These are phyloP conservation scores for Troides aeacus DNA, from an alignment of 2,888 invertebrate species.

Conservation along the genomic window DNA sequence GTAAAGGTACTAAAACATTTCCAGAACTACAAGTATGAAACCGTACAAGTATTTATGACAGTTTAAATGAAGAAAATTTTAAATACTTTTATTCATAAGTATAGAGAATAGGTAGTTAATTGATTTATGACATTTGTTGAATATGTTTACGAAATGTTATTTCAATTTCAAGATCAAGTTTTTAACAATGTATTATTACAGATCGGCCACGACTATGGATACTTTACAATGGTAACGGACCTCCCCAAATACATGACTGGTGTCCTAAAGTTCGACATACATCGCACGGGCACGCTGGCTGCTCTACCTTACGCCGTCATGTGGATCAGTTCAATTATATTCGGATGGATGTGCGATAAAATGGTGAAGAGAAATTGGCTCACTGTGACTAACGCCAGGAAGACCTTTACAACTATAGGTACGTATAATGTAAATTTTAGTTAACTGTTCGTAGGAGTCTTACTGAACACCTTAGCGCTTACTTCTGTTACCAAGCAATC, in stretches of 20 bases:
- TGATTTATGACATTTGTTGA: too few species aligned
- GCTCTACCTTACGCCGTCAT: constrained; percentile 84
- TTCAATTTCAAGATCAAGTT: background rate
- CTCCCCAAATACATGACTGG: constrained; percentile 85
- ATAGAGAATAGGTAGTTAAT: too few species aligned
- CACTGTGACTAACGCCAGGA: constrained; percentile 79
- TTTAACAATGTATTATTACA: constrained; percentile 46
- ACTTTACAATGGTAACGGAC: constrained; percentile 86
- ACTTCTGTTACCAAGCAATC: too few species aligned
- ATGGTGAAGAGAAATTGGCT: constrained; percentile 81
- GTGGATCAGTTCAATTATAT: constrained; percentile 82
- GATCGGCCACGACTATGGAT: constrained; percentile 85
- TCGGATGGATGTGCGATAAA: constrained; percentile 85
- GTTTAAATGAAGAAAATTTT: too few species aligned
- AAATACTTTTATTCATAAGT: too few species aligned
- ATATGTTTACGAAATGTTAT: too few species aligned
- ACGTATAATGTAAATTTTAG: constrained; percentile 45
- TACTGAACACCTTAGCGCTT: too few species aligned
- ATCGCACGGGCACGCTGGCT: constrained; percentile 81
- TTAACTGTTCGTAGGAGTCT: too few species aligned
- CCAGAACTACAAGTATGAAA: too few species aligned
- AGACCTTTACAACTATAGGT: constrained; percentile 85
- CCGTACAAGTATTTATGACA: too few species aligned
- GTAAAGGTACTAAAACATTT: too few species aligned
- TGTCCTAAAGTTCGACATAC: constrained; percentile 83